Evolutionary conservation across 2,113 vertebrate genomes (phyloP).

Genomic region (Sialia sialis): DNA sequence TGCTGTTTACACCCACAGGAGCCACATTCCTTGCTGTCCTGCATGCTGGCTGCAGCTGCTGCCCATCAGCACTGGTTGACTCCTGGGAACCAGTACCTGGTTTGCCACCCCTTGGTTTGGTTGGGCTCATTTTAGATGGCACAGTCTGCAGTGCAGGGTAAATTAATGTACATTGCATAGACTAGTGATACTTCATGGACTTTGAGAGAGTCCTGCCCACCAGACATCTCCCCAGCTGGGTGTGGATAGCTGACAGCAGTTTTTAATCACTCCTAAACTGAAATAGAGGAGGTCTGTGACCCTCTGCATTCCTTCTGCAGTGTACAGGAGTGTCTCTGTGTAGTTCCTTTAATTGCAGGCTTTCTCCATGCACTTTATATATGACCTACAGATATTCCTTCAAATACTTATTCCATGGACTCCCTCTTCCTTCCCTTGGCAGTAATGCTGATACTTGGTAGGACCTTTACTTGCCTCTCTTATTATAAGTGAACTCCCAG

Average conservation of each 20-base stretch:
- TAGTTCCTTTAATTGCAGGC: background rate
- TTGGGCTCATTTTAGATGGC: background rate
- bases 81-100: background rate
- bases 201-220: background rate
- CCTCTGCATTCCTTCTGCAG: background rate
- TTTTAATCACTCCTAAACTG: background rate
- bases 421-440: background rate
- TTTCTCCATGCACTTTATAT: background rate
- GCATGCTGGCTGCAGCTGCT: background rate
- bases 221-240: background rate
- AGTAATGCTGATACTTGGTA: background rate
- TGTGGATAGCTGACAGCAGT: background rate
- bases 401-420: background rate
- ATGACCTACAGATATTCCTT: background rate
- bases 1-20: background rate
- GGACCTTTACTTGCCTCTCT: background rate
- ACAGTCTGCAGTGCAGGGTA: background rate
- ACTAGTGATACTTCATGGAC: background rate
- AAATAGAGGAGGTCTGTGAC: background rate
- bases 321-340: background rate
- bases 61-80: rapidly evolving
- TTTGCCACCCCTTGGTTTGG: background rate
- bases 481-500: background rate
- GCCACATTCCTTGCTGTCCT: background rate
- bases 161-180: background rate